Evolutionary conservation across 2,888 invertebrate species (phyloP).

Genomic region (Abrostola tripartita): DNA sequence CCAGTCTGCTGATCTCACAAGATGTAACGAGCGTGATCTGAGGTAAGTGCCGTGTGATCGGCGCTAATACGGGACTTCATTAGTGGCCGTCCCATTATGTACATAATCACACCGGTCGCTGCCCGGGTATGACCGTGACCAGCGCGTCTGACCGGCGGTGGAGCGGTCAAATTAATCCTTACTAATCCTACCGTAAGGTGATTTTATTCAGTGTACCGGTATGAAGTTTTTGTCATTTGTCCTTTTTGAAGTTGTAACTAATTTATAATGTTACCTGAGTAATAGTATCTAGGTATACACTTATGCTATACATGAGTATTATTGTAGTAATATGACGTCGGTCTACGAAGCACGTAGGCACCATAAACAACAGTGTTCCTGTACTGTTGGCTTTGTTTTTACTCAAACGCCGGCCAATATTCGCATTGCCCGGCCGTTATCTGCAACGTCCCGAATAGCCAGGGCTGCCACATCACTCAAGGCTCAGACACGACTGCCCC

Average conservation of each 20-base stretch:
- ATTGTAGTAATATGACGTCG: too few species aligned
- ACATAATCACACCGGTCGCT: not conserved
- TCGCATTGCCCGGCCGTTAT: constrained; percentile 29
- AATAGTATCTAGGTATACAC: too few species aligned
- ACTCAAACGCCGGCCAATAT: constrained; percentile 24
- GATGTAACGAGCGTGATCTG: not conserved
- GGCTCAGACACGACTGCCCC: constrained; percentile 27
- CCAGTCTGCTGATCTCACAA: not conserved
- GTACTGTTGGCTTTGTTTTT: constrained; percentile 31
- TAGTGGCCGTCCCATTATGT: not conserved
- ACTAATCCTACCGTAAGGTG: too few species aligned
- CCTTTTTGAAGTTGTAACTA: too few species aligned
- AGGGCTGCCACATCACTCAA: constrained; percentile 47
- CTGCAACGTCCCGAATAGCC: constrained; percentile 15
- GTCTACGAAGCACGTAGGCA: not conserved
- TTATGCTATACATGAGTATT: too few species aligned
- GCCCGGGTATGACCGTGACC: too few species aligned
- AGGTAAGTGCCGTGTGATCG: not conserved
- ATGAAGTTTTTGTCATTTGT: too few species aligned
- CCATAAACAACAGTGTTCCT: constrained; percentile 28
- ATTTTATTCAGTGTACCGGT: too few species aligned
- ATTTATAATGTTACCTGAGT: too few species aligned
- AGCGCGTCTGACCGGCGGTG: too few species aligned
- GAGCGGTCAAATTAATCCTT: too few species aligned
- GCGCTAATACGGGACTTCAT: constrained; percentile 1